A percentile compares a stretch with the other conserved stretches of the same genome.
phyloP scores from a whole-genome alignment of 2,113 vertebrate genomes.

The Nipponia nippon region DNA sequence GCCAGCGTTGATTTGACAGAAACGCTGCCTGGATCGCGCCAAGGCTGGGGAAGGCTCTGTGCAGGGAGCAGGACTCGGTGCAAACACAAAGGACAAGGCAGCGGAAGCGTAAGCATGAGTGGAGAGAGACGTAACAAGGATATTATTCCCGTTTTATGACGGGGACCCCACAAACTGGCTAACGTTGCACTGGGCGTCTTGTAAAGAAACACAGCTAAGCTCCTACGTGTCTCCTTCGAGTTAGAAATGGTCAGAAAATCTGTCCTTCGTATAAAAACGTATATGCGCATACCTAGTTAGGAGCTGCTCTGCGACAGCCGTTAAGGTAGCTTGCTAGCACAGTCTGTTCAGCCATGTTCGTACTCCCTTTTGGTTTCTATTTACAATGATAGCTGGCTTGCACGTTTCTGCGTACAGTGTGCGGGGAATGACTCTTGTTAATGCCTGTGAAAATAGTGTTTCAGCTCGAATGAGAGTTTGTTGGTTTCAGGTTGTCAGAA shows the following conservation, averaged over 20 bases:
- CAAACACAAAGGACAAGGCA: neutral
- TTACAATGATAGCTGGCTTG: neutral
- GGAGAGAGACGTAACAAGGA: neutral
- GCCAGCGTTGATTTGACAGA: neutral
- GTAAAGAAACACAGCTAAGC: neutral
- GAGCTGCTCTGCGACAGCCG: neutral
- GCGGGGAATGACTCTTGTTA: neutral
- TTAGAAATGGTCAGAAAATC: neutral
- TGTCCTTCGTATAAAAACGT: neutral
- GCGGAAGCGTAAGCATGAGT: too few relatives aligned
- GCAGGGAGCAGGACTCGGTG: neutral
- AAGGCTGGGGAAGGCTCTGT: neutral
- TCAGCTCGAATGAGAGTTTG: neutral
- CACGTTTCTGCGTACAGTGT: too few relatives aligned
- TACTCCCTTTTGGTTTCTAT: accelerated
- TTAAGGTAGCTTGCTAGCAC: neutral
- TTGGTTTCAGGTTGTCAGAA: neutral
- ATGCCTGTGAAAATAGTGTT: neutral
- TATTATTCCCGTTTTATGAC: neutral
- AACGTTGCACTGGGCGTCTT: neutral
- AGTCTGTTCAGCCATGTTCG: accelerated
- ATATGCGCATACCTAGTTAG: accelerated
- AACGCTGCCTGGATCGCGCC: neutral
- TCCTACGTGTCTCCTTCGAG: accelerated
- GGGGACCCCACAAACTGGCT: neutral